Evolutionary conservation across 2,888 invertebrate species (phyloP).

Genomic region (Falcaria lacertinaria): DNA sequence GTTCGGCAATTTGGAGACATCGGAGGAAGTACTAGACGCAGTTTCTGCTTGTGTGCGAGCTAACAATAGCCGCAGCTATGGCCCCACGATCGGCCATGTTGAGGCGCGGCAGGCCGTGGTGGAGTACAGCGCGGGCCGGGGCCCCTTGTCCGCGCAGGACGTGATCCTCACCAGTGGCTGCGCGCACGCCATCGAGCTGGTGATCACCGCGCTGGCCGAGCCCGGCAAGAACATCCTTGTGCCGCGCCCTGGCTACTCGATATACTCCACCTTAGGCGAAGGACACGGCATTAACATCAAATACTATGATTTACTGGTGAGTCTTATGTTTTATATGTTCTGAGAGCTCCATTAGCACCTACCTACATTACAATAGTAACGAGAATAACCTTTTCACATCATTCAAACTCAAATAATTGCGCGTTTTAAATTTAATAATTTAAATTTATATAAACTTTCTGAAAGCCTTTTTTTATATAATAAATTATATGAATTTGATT

Average conservation of each 20-base stretch:
- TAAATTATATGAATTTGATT: no score
- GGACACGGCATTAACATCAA: slow-evolving; percentile 88
- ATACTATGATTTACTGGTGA: slow-evolving; percentile 85
- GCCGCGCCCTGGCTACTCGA: slow-evolving; percentile 94
- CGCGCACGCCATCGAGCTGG: slow-evolving; percentile 94
- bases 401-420: no score
- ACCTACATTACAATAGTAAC: no score
- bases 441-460: no score
- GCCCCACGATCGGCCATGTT: slow-evolving; percentile 88
- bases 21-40: slow-evolving; percentile 88
- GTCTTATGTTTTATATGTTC: slow-evolving; percentile 23
- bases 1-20: slow-evolving; percentile 93
- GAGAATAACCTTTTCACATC: no score
- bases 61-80: slow-evolving; percentile 91
- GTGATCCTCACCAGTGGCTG: slow-evolving; percentile 96
- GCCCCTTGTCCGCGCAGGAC: slow-evolving; percentile 80
- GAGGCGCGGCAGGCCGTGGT: slow-evolving; percentile 90
- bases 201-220: slow-evolving; percentile 91
- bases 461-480: no score
- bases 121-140: slow-evolving; percentile 86
- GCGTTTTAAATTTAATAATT: no score
- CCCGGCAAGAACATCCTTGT: slow-evolving; percentile 95
- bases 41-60: slow-evolving; percentile 84
- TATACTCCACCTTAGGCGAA: slow-evolving; percentile 92
- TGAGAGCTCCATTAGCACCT: not conserved